Base-by-base conservation (phyloP, 2,797 vertebrate species). In the Sparus aurata region DNA sequence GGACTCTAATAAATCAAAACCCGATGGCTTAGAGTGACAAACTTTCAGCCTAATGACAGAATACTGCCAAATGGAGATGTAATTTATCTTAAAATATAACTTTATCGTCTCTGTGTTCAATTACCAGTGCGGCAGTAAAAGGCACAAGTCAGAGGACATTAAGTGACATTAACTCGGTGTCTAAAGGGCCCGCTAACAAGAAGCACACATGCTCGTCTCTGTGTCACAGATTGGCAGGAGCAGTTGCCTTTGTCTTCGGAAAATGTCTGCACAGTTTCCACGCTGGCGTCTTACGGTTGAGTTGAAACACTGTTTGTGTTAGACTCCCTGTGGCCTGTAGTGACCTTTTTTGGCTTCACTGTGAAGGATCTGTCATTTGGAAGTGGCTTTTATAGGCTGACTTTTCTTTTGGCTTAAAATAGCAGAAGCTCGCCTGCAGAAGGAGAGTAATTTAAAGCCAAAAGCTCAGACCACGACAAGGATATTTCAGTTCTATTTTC, bases 361-460 rank as follows among this genome's bases (percentile, higher is more conserved):
- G 64, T 54, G 75, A 80, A 46, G 80, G 66, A 75, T 82, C 76
- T 76, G 89, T 90, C 87, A 84, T 67, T 71, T 50, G 82, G 73
- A 76, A 85, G 85, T 63, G 65, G 47, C 38, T 92, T 90, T 88
- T 82, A 88, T 60, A 73, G 84, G 73, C 75, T 81, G 89, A 80
- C 73, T 83, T 78, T 75, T 77, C 69, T 84, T 58, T 79, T 77
- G 82, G 74, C 88, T 86, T 78, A 69, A 91, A 91, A 91, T 88
- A 86, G 78, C 69, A 65, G 68, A 50, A 61, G 66, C 67, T 59
- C 16, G 58, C 10, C 52, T 77, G 72, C 58, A 65, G 69, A 75
- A 54, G 20, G 27, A 71, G 68, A 84, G 27, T 38, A 78, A 54
- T 9, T 62, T 25, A 8, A 16, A 5, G 17, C 60, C 66, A 77